phyloP scores from a whole-genome alignment of 2,888 invertebrate species.

The Lacanobia oleracea region DNA sequence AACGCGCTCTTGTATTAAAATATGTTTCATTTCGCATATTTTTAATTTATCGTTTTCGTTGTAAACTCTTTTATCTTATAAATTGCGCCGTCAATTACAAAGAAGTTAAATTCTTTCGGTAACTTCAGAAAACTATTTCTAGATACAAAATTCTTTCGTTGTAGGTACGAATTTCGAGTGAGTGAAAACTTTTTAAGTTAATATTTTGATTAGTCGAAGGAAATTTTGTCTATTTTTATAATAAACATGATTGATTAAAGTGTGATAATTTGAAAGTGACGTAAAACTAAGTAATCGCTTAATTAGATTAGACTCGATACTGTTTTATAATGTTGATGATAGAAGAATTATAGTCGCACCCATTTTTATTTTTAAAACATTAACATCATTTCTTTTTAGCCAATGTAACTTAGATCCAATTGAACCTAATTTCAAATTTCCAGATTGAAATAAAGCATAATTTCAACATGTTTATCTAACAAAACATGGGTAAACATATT shows the following conservation, averaged over 20 bases:
- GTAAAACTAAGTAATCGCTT: constrained; percentile 50
- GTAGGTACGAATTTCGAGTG: background rate
- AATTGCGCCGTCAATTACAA: constrained; percentile 36
- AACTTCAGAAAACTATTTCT: constrained; percentile 49
- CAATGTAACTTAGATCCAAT: background rate
- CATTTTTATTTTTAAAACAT: constrained; percentile 13
- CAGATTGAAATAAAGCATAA: background rate
- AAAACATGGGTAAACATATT: background rate
- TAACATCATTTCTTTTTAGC: too few relatives aligned
- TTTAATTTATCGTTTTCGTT: constrained; percentile 54
- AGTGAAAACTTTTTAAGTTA: constrained; percentile 17
- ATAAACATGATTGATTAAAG: constrained; percentile 36
- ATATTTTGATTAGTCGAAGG: constrained; percentile 17
- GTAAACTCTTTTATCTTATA: constrained; percentile 33
- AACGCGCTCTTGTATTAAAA: constrained; percentile 79
- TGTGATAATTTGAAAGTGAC: constrained; percentile 50
- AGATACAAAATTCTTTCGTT: constrained; percentile 25
- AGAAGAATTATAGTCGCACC: constrained; percentile 31
- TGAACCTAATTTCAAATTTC: background rate
- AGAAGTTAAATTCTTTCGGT: constrained; percentile 36
- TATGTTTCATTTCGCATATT: constrained; percentile 63
- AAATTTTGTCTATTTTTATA: constrained; percentile 25
- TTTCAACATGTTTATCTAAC: background rate
- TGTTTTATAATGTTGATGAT: constrained; percentile 41
- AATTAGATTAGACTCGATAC: constrained; percentile 61